Conservation (phyloP, 2,888 invertebrate species). For the Cerastis leucographa region DNA sequence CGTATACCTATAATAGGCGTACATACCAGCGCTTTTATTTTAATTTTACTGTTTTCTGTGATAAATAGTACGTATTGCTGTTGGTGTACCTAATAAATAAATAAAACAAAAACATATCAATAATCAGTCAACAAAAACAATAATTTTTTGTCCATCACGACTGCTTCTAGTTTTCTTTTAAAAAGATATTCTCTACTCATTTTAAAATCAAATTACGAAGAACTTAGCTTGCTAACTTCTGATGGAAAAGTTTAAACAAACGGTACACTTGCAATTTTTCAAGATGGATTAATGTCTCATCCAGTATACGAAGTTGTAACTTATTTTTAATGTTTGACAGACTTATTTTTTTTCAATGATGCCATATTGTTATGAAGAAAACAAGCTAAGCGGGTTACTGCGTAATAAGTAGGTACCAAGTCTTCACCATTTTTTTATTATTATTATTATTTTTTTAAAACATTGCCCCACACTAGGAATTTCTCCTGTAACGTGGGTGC, state of each 20-base stretch:
- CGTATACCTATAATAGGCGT: too few species aligned
- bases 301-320: constrained; percentile 55
- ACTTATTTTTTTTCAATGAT: constrained; percentile 41
- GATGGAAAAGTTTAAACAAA: constrained; percentile 67
- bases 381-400: not conserved
- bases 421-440: too few species aligned
- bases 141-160: constrained; percentile 32
- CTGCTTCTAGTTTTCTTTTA: constrained; percentile 55
- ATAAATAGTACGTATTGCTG: too few species aligned
- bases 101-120: not conserved
- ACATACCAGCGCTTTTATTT: too few species aligned
- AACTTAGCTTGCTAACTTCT: constrained; percentile 64
- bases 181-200: constrained; percentile 60
- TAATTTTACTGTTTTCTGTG: too few species aligned
- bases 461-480: too few species aligned
- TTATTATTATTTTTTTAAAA: too few species aligned
- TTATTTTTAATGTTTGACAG: constrained; percentile 53
- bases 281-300: constrained; percentile 62
- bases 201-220: constrained; percentile 68
- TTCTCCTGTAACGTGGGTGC: too few species aligned
- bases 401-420: not conserved
- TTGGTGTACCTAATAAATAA: too few species aligned
- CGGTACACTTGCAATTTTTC: constrained; percentile 63
- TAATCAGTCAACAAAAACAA: constrained; percentile 19
- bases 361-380: not conserved